Evolutionary conservation across 2,113 vertebrate species (phyloP), one percentile per base, ranked within the genome.

Genomic region (Stegastes partitus): DNA sequence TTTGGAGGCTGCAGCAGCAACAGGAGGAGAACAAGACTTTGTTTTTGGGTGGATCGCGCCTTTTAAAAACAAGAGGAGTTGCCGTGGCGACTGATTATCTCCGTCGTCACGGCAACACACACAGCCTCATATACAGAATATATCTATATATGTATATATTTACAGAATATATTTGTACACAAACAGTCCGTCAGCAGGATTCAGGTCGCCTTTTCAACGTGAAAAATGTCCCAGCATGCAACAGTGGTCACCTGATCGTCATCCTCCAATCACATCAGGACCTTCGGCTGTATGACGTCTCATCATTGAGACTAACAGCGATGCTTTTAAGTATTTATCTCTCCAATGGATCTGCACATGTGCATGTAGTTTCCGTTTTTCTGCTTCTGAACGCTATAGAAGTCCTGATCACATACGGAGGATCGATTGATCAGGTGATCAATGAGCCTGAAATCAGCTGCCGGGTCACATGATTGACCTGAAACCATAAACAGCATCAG

Each of bases 131-230:
- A 86, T 78, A 63, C 59, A 86, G 53, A 82, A 58, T 49, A 14
- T 69, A 19, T 81, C 7, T 63, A 31, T 58, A 7, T 42, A 67
- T 51, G 23, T 81, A 45, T 66, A 81, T 82, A 81, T 84, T 67
- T 83, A 86, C 81, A 87, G 56, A 21, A 65, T 80, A 73, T 69
- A 80, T 84, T 51, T 85, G 71, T 83, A 86, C 85, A 83, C 58
- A 42, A 31, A 61, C 45, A 34, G 63, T 50, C 64, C 31, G 31
- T 34, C 31, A 34, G 31, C 31, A 34, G 31, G 50, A 54, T 34
- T 74, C 18, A 3, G 16, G 26, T 37, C 54, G 59, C 47, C 50
- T 45, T 21, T 21, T 51, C 56, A 47, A 64, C 19, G 26, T 51
- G 45, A 39, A 47, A 77, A 74, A 67, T 2, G 44, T 86, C 81